These are phyloP conservation scores for Brachypteracias leptosomus DNA, from an alignment of 2,113 vertebrate species.

Conservation along the genomic window DNA sequence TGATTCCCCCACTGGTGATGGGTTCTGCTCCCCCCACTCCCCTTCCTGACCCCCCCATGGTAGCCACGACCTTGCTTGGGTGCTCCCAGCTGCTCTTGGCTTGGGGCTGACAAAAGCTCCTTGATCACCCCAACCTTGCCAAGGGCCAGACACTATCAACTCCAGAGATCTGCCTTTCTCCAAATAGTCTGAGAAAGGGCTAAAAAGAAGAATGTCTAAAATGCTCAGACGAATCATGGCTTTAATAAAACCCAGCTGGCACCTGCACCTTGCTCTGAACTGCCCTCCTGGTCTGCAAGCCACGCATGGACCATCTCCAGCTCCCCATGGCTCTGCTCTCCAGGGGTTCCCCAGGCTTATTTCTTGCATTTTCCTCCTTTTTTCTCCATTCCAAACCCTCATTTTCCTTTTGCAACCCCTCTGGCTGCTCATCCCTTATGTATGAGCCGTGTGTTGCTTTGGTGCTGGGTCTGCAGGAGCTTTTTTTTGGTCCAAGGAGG, in stretches of 20 bases:
- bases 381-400: neutral
- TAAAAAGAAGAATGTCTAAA: conserved; percentile 39
- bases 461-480: neutral
- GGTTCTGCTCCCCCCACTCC: neutral
- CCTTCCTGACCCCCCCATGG: accelerated
- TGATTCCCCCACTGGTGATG: too few species aligned
- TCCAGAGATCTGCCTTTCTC: conserved; percentile 22
- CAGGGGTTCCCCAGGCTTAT: neutral
- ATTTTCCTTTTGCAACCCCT: neutral
- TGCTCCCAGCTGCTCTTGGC: neutral
- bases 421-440: accelerated
- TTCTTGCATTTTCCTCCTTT: neutral
- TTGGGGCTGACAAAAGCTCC: neutral
- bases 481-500: neutral
- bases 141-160: neutral
- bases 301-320: neutral
- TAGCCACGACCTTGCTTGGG: neutral
- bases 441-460: accelerated
- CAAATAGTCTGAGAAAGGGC: conserved; percentile 59
- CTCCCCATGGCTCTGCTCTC: neutral
- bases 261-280: neutral
- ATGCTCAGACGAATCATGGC: neutral
- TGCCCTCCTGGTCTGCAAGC: neutral
- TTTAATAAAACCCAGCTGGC: neutral
- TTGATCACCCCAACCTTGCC: neutral